Base-by-base conservation (phyloP, 2,113 vertebrate genomes). In the Dromiciops gliroides region DNA sequence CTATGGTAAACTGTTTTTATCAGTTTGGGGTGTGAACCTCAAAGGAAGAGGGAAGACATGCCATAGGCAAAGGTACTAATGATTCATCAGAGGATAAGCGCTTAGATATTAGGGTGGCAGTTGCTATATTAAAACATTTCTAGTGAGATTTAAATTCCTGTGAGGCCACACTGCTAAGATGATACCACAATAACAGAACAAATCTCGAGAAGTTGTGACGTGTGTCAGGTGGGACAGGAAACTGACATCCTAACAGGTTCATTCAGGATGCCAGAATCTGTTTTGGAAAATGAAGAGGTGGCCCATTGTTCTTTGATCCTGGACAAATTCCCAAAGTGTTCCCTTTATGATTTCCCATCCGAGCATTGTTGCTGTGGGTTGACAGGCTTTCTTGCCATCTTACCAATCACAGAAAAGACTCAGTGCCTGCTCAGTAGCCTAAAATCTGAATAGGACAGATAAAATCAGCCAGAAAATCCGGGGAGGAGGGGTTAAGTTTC, bases 161-260 rank as follows among this genome's bases (percentile, higher is more conserved):
- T 47, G 67, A 94, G 93, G 31, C 92, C 92, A 92, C 47, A 90
- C 11, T 28, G 25, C n/a, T 93, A 75, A 94, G 97, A 96, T 96
- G 95, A 83, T 16, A 44, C n/a, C 16, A 2, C 67, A 44, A 83
- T 16, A 93, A 23, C 92, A 91, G 90, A 96, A 95, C 92, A 96
- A 90, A 97, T 90, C 67, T 83, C 28, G 47, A 16, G 44, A 92
- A 23, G 31, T 94, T 91, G 31, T 51, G 89, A 60, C 56, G 22
- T 37, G 95, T 94, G 53, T 92, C n/a, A 95, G 92, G 93, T 94
- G 91, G 93, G 93, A 94, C 51, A 93, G 6, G 89, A 94, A 95
- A 94, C 93, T 50, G 89, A 90, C 50, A 14, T 90, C 48, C 53
- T 83, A 51, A 91, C 53, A 48, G 48, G 53, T 93, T 83, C 26